Percentiles rank a stretch among this genome's conserved stretches.
These are phyloP conservation scores for Arnoldichthys spilopterus DNA, from an alignment of 2,797 vertebrate genomes.

Conservation along the genomic window DNA sequence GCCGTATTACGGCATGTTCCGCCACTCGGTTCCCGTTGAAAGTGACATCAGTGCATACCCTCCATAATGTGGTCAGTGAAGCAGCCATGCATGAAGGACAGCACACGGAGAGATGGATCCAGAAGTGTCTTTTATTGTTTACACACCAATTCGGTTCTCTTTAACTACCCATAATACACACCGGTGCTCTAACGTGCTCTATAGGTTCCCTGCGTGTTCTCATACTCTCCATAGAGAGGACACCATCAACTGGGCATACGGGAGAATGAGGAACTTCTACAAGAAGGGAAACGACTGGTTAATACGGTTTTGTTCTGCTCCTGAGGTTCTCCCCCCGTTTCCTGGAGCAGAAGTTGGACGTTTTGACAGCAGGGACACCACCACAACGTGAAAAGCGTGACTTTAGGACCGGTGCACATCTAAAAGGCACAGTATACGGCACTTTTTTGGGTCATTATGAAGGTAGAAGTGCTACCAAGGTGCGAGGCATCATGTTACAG, in stretches of 20 bases:
- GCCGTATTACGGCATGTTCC: no score
- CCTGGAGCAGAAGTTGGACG: no score
- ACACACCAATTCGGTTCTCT: neutral
- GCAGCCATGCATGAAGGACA: no score
- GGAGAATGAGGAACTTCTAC: neutral
- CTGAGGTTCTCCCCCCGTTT: neutral
- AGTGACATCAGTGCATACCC: no score
- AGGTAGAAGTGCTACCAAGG: slow-evolving; percentile 52
- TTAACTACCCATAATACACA: slow-evolving; percentile 11
- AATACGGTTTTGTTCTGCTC: neutral
- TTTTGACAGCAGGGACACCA: neutral
- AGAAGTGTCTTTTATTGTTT: slow-evolving; percentile 8
- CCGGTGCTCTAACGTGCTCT: neutral
- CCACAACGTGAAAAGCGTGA: neutral
- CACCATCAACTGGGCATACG: neutral
- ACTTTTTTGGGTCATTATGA: slow-evolving; percentile 41
- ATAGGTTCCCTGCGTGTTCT: neutral
- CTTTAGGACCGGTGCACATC: neutral
- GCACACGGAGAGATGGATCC: no score
- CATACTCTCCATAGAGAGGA: neutral
- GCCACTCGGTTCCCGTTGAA: no score
- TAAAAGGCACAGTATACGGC: slow-evolving; percentile 8
- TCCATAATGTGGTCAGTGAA: no score
- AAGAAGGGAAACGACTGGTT: neutral
- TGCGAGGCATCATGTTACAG: slow-evolving; percentile 47